These are phyloP conservation scores for Paraescarpia echinospica DNA, from an alignment of 1,140 invertebrate species.

Conservation along the genomic window DNA sequence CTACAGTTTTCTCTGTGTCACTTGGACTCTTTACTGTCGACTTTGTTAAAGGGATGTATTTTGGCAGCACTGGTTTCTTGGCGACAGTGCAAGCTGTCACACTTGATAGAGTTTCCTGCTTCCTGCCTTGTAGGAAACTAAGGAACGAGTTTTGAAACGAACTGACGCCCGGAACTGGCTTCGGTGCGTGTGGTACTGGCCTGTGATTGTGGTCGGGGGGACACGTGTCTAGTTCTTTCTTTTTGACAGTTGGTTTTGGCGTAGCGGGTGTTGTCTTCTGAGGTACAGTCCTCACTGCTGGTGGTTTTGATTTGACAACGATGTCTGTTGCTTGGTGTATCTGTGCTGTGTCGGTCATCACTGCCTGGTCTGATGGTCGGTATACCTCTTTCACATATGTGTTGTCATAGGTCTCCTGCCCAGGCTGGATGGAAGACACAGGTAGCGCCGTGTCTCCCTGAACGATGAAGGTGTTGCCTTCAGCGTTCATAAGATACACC, in stretches of 20 bases:
- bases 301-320: neutral
- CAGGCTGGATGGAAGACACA: neutral
- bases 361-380: neutral
- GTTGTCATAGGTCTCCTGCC: neutral
- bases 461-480: neutral
- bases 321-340: neutral
- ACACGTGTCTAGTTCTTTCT: constrained; percentile 20
- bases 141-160: constrained; percentile 51
- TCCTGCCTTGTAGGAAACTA: constrained; percentile 53
- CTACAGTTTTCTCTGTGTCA: neutral
- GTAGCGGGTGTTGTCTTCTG: neutral
- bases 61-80: constrained; percentile 50
- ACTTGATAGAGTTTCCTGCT: constrained; percentile 54
- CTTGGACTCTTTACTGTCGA: constrained; percentile 31
- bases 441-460: neutral
- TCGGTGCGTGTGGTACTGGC: neutral
- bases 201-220: constrained; percentile 8
- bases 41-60: constrained; percentile 51
- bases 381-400: neutral
- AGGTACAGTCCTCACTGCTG: neutral
- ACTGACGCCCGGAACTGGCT: constrained; percentile 37
- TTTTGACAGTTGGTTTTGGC: constrained; percentile 26
- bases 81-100: constrained; percentile 45
- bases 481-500: neutral
- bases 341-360: neutral